Percentiles rank a stretch among this genome's conserved stretches.
Evolutionary conservation across 2,113 vertebrate species (phyloP).

Genomic region (Trogon surrucura): DNA sequence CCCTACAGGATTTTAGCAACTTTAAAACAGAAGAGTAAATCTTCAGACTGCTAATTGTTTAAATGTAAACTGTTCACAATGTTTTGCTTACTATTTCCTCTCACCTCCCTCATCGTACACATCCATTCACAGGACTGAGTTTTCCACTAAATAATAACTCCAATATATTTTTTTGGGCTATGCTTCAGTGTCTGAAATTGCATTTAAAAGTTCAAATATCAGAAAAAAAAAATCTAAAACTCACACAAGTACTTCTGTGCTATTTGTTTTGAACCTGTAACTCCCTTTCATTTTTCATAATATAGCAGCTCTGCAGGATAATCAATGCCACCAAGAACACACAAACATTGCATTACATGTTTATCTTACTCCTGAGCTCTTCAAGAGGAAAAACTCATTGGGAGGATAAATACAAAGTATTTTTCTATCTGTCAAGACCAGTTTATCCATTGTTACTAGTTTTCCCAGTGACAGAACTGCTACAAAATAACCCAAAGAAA

Average conservation of each 20-base stretch:
- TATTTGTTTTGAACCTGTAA: not conserved
- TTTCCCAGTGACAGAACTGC: not conserved
- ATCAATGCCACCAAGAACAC: not conserved
- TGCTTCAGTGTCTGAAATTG: not conserved
- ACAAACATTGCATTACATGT: not conserved
- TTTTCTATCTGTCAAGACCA: rapidly evolving
- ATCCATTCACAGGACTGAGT: not conserved
- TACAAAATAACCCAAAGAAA: not conserved
- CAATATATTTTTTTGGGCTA: not conserved
- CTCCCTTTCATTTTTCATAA: not conserved
- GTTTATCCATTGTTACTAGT: not conserved
- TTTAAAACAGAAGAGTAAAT: not conserved
- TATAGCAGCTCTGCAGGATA: not conserved
- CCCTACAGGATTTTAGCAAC: not conserved
- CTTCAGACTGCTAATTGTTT: not conserved
- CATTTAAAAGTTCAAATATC: not conserved
- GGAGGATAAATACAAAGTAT: not conserved
- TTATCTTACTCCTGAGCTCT: not conserved
- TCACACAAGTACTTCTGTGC: not conserved
- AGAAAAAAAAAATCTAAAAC: not conserved
- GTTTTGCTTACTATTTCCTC: not conserved
- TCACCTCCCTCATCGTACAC: not conserved
- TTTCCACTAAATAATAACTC: not conserved
- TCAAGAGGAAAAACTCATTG: not conserved
- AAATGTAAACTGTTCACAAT: not conserved